A percentile compares a stretch with the other conserved stretches of the same genome.
These are phyloP conservation scores for Halyomorpha halys DNA, from an alignment of 1,140 invertebrate species.

Conservation along the genomic window DNA sequence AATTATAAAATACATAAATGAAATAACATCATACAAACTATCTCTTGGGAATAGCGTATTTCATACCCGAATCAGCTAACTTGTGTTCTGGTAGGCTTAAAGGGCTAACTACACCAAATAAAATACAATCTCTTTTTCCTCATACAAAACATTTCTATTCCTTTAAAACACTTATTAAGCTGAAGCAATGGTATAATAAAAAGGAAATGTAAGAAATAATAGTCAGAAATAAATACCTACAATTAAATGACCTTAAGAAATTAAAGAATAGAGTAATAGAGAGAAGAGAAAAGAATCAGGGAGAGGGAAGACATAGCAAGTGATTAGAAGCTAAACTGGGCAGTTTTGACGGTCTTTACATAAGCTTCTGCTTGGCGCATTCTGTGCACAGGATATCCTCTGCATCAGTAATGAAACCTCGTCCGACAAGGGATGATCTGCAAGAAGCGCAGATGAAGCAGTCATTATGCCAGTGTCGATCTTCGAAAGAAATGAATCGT, in stretches of 20 bases:
- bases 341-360: slow-evolving; percentile 40
- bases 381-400: slow-evolving; percentile 97
- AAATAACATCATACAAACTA: slow-evolving; percentile 12
- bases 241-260: not conserved
- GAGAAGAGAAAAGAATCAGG: not conserved
- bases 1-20: slow-evolving; percentile 16
- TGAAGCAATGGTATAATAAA: not conserved
- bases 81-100: slow-evolving; percentile 17
- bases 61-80: slow-evolving; percentile 23
- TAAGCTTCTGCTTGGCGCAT: slow-evolving; percentile 91
- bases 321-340: not conserved
- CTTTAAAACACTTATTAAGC: not conserved
- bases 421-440: slow-evolving; percentile 87
- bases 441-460: slow-evolving; percentile 97
- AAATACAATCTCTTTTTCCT: not conserved
- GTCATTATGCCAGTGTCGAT: slow-evolving; percentile 99
- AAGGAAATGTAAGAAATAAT: no score
- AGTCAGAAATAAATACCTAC: not conserved
- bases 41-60: not conserved
- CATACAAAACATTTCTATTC: slow-evolving; percentile 3
- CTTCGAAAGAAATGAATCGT: slow-evolving; percentile 98
- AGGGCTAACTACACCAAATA: slow-evolving; percentile 8
- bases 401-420: slow-evolving; percentile 96
- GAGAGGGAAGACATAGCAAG: slow-evolving; percentile 1
- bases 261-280: not conserved